Conservation (phyloP, 2,797 vertebrate genomes). For the Enteromius thamalakanensis region DNA sequence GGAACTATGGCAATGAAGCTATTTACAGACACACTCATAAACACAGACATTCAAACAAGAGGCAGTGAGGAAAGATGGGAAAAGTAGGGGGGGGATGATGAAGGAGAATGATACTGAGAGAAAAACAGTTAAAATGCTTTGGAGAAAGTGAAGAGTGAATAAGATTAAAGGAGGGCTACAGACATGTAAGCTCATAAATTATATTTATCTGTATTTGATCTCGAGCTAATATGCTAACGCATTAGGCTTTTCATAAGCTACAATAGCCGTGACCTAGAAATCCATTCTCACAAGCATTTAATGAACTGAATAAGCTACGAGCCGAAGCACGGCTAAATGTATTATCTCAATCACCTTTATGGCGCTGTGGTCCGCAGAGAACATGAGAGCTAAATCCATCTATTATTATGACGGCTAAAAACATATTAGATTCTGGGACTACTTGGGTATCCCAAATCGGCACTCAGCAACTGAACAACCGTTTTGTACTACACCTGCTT, state of each 20-base stretch:
- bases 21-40: constrained; percentile 62
- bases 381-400: constrained; percentile 28
- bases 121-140: neutral
- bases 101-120: neutral
- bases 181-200: constrained; percentile 53
- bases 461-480: neutral
- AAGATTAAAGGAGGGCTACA: constrained; percentile 25
- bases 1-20: constrained; percentile 66
- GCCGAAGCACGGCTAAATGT: constrained; percentile 16
- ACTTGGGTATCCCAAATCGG: neutral
- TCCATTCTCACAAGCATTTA: constrained; percentile 40
- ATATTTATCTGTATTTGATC: constrained; percentile 51
- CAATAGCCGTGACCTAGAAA: constrained; percentile 54
- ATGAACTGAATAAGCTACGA: constrained; percentile 44
- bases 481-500: constrained; percentile 23
- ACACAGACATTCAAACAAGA: constrained; percentile 21
- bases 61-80: neutral
- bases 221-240: constrained; percentile 46
- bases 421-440: constrained; percentile 22
- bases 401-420: neutral
- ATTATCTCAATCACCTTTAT: constrained; percentile 43
- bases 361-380: constrained; percentile 2
- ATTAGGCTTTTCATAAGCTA: constrained; percentile 49
- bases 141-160: constrained; percentile 21
- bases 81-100: neutral